Conservation (phyloP, 2,113 vertebrate genomes). For the Microcebus lehilahytsara region DNA sequence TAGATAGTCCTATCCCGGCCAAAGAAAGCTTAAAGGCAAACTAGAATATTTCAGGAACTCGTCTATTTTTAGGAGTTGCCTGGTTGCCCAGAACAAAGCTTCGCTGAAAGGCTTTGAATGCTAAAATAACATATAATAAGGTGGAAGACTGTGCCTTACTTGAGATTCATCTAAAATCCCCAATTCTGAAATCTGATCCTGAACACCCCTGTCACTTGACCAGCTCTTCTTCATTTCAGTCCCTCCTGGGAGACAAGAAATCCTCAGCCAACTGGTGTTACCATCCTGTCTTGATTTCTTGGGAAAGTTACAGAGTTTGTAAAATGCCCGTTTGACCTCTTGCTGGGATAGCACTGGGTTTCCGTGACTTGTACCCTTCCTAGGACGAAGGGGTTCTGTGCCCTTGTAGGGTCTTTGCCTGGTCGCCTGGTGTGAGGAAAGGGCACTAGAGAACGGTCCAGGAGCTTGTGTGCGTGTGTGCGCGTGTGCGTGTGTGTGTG, state of each 20-base stretch:
- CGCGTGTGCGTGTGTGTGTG: no score
- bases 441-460: rapidly evolving
- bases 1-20: neutral
- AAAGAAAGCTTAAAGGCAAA: conserved; percentile 59
- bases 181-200: neutral
- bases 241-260: neutral
- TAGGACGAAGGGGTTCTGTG: no score
- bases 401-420: neutral
- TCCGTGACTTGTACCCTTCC: neutral
- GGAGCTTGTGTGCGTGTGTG: neutral
- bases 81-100: conserved; percentile 38
- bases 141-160: neutral
- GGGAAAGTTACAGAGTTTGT: neutral
- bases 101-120: conserved; percentile 9
- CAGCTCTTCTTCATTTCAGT: neutral
- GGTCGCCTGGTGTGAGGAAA: neutral
- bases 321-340: neutral
- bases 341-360: neutral
- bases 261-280: neutral
- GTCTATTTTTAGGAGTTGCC: conserved; percentile 74
- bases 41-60: conserved; percentile 55
- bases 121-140: neutral
- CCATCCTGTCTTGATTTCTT: neutral
- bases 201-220: neutral
- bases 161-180: neutral